A percentile compares a stretch with the other conserved stretches of the same genome.
These are phyloP conservation scores for Drosophila ambigua DNA, from an alignment of 1,140 invertebrate genomes.

Conservation along the genomic window DNA sequence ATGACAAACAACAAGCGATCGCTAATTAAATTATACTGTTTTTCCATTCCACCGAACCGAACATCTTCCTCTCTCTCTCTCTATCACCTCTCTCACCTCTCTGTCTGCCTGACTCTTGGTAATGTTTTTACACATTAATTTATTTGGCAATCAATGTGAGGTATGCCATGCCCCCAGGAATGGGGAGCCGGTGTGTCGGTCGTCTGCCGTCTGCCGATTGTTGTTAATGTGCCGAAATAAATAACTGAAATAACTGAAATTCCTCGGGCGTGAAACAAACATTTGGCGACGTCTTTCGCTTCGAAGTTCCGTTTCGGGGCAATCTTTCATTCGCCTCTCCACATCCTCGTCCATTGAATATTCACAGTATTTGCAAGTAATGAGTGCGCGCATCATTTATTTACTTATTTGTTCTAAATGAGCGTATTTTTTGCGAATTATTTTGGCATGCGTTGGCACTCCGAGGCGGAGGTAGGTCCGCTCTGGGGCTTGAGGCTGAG, in stretches of 20 bases:
- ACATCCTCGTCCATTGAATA: background rate
- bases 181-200: slow-evolving; percentile 18
- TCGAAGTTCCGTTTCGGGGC: slow-evolving; percentile 60
- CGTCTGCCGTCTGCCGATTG: slow-evolving; percentile 29
- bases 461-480: background rate
- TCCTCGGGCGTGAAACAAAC: slow-evolving; percentile 58
- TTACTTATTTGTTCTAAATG: slow-evolving; percentile 74
- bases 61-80: slow-evolving; percentile 9
- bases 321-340: slow-evolving; percentile 31
- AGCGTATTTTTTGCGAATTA: slow-evolving; percentile 47
- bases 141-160: slow-evolving; percentile 76
- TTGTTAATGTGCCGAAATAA: slow-evolving; percentile 78
- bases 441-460: slow-evolving; percentile 56
- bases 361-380: slow-evolving; percentile 29
- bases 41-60: slow-evolving; percentile 19
- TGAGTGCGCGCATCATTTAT: slow-evolving; percentile 20
- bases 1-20: slow-evolving; percentile 56
- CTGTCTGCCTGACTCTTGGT: slow-evolving; percentile 13
- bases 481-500: slow-evolving; percentile 6
- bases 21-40: slow-evolving; percentile 83
- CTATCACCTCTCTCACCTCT: slow-evolving; percentile 26
- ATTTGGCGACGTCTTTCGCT: slow-evolving; percentile 47
- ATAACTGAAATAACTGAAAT: slow-evolving; percentile 74
- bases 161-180: slow-evolving; percentile 30
- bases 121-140: slow-evolving; percentile 59